Conservation (phyloP, 2,113 vertebrate species). For the Campylomormyrus numenius region DNA sequence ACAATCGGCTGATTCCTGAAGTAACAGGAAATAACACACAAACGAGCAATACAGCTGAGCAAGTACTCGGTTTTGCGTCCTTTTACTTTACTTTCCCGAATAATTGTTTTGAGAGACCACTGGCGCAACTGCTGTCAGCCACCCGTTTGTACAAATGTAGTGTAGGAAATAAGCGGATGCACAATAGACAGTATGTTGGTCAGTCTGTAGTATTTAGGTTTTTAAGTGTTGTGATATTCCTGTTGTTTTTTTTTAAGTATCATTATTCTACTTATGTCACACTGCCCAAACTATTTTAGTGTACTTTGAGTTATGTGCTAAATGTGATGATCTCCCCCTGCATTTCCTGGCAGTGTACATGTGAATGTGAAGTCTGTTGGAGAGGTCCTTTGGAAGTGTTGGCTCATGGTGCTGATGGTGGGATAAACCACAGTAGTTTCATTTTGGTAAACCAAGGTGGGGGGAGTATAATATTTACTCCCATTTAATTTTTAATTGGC, state of each 20-base stretch:
- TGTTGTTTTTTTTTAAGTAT: neutral
- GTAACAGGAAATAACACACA: neutral
- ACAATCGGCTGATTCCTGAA: neutral
- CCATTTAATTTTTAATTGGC: neutral
- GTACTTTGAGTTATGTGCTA: conserved; percentile 4
- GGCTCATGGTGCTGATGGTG: neutral
- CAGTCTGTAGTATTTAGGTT: conserved; percentile 5
- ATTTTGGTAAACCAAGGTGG: neutral
- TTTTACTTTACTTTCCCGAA: neutral
- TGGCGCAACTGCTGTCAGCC: conserved; percentile 1
- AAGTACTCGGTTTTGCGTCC: neutral
- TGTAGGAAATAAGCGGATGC: conserved; percentile 12
- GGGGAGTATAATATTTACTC: neutral
- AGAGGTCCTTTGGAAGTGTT: neutral
- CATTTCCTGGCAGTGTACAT: conserved; percentile 4
- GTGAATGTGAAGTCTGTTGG: neutral
- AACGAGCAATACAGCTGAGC: neutral
- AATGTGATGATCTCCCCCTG: neutral
- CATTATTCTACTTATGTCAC: conserved; percentile 1
- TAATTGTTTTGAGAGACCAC: neutral
- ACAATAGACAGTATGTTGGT: neutral
- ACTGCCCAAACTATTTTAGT: conserved; percentile 3
- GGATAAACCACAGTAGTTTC: conserved; percentile 10
- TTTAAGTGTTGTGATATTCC: conserved; percentile 15
- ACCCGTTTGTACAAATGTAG: conserved; percentile 12